These are phyloP conservation scores for Aphis craccivora DNA, from an alignment of 1,140 invertebrate species.

Conservation along the genomic window DNA sequence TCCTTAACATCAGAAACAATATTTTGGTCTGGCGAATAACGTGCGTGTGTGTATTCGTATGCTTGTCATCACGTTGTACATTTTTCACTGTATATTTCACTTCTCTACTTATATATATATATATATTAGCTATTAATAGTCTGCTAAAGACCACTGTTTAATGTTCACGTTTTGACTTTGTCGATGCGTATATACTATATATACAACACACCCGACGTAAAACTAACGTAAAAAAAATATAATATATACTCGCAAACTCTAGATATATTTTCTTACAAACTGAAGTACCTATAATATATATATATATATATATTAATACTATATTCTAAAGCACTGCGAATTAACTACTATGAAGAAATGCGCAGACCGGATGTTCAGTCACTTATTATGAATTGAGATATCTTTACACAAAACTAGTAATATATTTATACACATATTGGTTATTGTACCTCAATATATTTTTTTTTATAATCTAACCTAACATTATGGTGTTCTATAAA, in stretches of 20 bases:
- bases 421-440: no score
- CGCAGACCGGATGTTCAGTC: not conserved
- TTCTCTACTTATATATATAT: not conserved
- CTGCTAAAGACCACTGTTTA: not conserved
- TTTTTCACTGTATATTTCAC: not conserved
- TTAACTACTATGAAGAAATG: not conserved
- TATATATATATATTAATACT: no score
- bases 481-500: no score
- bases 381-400: no score
- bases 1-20: not conserved
- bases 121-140: no score
- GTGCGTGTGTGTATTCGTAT: not conserved
- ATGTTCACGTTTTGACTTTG: not conserved
- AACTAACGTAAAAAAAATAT: no score
- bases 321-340: not conserved
- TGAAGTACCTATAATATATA: no score
- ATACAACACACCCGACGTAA: not conserved
- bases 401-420: no score
- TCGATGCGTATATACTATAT: not conserved
- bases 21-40: not conserved
- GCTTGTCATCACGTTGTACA: not conserved
- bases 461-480: no score
- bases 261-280: no score
- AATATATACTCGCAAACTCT: no score
- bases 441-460: no score